Evolutionary conservation across 2,113 vertebrate species (phyloP).

Genomic region (Antidorcas marsupialis): DNA sequence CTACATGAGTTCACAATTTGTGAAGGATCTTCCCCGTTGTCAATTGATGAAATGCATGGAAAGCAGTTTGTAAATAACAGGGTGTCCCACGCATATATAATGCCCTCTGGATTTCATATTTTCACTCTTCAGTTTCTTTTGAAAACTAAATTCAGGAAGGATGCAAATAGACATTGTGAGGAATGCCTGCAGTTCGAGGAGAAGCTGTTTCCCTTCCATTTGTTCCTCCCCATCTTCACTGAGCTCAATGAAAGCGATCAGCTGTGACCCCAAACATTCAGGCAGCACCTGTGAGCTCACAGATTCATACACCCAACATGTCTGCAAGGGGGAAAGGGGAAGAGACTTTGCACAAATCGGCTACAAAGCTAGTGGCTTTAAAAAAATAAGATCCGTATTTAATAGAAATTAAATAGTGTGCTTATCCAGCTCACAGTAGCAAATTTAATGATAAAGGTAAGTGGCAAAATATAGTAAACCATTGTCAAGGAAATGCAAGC

Average conservation of each 20-base stretch:
- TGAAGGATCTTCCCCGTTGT: conserved; percentile 30
- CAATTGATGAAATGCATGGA: background rate
- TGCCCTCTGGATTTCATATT: background rate
- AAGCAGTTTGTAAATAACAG: background rate
- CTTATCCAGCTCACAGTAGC: background rate
- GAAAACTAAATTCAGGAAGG: background rate
- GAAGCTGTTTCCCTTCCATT: background rate
- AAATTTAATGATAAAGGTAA: conserved; percentile 66
- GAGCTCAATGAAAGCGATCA: background rate
- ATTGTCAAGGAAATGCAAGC: conserved; percentile 40
- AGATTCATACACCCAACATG: background rate
- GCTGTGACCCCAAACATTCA: background rate
- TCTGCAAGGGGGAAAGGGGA: background rate
- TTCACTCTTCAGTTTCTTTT: background rate
- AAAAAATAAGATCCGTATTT: background rate
- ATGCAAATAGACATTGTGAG: background rate
- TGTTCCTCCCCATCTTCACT: background rate
- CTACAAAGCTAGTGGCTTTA: background rate
- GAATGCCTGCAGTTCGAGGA: background rate
- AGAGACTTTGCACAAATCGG: background rate
- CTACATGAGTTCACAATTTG: conserved; percentile 61
- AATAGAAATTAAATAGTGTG: background rate
- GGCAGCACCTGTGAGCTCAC: background rate
- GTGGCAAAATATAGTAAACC: conserved; percentile 55
- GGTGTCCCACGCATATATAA: background rate